phyloP scores from a whole-genome alignment of 2,113 vertebrate genomes.

The Potamarius usumacintae region DNA sequence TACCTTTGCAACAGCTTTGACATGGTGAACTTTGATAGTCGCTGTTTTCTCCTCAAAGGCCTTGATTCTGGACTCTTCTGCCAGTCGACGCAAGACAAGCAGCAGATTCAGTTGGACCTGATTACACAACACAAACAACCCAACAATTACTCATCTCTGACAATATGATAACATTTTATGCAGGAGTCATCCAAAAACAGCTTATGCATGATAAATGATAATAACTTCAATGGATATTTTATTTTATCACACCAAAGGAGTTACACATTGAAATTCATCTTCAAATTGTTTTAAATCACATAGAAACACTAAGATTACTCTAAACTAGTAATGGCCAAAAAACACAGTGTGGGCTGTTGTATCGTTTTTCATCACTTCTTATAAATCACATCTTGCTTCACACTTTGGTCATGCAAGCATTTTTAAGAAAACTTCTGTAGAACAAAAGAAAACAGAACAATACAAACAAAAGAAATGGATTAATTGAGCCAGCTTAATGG shows the following conservation, averaged over 20 bases:
- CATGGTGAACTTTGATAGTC: conserved; percentile 65
- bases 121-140: conserved; percentile 27
- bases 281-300: conserved; percentile 27
- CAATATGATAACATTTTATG: conserved; percentile 22
- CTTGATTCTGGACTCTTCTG: conserved; percentile 67
- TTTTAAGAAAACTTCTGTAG: neutral
- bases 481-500: neutral
- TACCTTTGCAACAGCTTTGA: conserved; percentile 69
- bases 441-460: no score
- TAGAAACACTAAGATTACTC: conserved; percentile 3
- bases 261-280: conserved; percentile 14
- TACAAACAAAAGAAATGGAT: neutral
- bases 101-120: conserved; percentile 69
- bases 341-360: conserved; percentile 2
- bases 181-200: conserved; percentile 40
- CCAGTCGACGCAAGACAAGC: conserved; percentile 67
- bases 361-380: neutral
- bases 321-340: conserved; percentile 9
- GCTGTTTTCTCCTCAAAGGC: conserved; percentile 71
- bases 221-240: conserved; percentile 21
- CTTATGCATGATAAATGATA: conserved; percentile 13
- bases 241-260: conserved; percentile 27
- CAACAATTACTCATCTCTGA: conserved; percentile 31
- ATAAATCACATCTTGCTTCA: conserved; percentile 5
- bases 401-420: neutral